Conservation (phyloP, 2,888 invertebrate species). For the Oxyscelio sp. region DNA sequence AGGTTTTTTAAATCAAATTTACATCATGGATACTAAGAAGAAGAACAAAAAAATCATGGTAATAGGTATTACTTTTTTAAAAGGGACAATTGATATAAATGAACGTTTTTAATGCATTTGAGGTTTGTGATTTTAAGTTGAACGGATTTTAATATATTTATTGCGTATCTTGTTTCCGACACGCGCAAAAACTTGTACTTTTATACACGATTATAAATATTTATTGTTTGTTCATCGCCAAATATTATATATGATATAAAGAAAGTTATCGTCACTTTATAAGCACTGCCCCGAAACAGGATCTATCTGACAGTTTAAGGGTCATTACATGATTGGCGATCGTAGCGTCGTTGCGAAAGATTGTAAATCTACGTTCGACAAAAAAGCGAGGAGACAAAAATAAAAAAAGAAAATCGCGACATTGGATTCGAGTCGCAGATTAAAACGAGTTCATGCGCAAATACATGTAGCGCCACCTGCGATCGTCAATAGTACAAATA, state of each 20-base stretch:
- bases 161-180: constrained; percentile 71
- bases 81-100: constrained; percentile 64
- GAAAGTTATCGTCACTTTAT: constrained; percentile 56
- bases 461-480: constrained; percentile 35
- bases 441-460: not conserved
- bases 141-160: constrained; percentile 71
- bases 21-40: constrained; percentile 47
- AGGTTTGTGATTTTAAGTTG: constrained; percentile 63
- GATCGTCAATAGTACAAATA: constrained; percentile 67
- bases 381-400: not conserved
- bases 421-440: not conserved
- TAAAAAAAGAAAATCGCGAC: not conserved
- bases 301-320: constrained; percentile 57
- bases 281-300: constrained; percentile 70
- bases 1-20: constrained; percentile 69
- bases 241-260: constrained; percentile 54
- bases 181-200: constrained; percentile 72
- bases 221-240: constrained; percentile 72
- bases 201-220: constrained; percentile 73
- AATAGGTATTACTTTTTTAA: constrained; percentile 72
- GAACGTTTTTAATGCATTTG: constrained; percentile 73
- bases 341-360: constrained; percentile 34
- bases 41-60: constrained; percentile 31
- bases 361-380: constrained; percentile 1
- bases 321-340: constrained; percentile 47